These are phyloP conservation scores for Corythornis cristatus DNA, from an alignment of 2,113 vertebrate species.

Conservation along the genomic window DNA sequence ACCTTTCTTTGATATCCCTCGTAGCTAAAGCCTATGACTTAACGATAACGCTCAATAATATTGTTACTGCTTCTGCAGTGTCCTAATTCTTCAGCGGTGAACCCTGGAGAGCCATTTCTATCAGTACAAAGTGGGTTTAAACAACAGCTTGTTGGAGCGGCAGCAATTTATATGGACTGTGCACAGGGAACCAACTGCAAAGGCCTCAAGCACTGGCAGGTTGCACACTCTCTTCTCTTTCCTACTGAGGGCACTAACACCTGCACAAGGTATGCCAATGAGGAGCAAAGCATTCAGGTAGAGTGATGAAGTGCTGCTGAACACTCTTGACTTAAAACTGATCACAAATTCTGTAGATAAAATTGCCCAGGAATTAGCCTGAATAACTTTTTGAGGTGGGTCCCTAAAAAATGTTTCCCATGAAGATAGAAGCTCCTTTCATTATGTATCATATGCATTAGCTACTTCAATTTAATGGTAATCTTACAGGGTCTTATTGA, in stretches of 20 bases:
- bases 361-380: neutral
- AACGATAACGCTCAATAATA: neutral
- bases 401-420: neutral
- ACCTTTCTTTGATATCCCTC: neutral
- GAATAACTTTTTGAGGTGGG: neutral
- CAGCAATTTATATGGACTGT: neutral
- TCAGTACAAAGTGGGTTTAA: neutral
- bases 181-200: neutral
- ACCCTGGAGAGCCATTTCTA: neutral
- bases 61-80: neutral
- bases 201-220: neutral
- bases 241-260: neutral
- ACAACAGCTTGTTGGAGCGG: neutral
- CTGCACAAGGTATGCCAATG: neutral
- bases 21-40: neutral
- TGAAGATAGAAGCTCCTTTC: neutral
- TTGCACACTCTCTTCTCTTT: neutral
- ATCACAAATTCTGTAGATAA: neutral
- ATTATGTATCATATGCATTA: neutral
- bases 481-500: neutral
- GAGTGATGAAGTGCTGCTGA: neutral
- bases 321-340: neutral
- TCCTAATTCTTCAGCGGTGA: neutral
- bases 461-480: neutral
- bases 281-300: neutral